These are phyloP conservation scores for Murina feae DNA, from an alignment of 2,113 vertebrate genomes.

Conservation along the genomic window DNA sequence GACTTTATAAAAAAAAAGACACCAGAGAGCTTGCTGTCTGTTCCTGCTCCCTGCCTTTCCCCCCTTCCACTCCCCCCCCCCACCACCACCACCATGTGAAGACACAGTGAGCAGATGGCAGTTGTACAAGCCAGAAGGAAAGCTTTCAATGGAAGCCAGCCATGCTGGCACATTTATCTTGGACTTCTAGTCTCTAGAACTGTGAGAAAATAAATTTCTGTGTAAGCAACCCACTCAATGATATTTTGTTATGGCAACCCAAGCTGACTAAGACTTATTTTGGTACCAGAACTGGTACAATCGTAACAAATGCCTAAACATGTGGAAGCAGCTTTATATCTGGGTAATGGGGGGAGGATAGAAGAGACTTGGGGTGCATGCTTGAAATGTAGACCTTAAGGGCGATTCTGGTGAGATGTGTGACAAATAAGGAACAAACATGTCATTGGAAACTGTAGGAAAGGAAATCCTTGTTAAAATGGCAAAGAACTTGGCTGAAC, in stretches of 20 bases:
- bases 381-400: neutral
- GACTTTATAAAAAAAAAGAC: neutral
- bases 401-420: neutral
- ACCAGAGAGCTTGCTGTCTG: neutral
- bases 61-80: too few species aligned
- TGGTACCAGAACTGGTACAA: neutral
- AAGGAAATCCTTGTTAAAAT: neutral
- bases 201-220: neutral
- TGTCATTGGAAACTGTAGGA: neutral
- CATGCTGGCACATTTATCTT: neutral
- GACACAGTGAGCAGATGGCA: neutral
- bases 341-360: neutral
- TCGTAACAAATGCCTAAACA: neutral
- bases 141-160: neutral
- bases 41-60: neutral
- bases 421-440: neutral
- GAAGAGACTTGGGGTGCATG: neutral
- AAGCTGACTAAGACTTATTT: neutral
- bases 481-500: neutral
- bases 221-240: neutral
- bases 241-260: neutral
- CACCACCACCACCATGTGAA: neutral
- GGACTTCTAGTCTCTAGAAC: neutral
- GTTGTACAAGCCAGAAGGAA: neutral
- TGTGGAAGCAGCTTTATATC: neutral